Evolutionary conservation across 2,888 invertebrate species (phyloP).

Genomic region (Drosophila basisetae): DNA sequence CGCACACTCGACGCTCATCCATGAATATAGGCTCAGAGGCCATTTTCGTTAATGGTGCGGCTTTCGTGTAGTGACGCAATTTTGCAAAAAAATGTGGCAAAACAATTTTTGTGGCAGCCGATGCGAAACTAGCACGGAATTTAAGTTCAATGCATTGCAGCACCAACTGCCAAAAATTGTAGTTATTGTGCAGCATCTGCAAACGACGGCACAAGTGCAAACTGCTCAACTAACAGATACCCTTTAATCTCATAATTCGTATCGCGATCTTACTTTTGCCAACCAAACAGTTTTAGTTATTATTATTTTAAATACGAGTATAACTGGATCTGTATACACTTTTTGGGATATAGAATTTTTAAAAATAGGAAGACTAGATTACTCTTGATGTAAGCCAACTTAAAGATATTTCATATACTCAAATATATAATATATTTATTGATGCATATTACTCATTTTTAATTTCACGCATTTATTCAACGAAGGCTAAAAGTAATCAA

Average conservation of each 20-base stretch:
- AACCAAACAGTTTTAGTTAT: not conserved
- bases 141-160: conserved; percentile 45
- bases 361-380: not conserved
- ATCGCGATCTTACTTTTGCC: not conserved
- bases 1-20: not conserved
- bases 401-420: not conserved
- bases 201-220: not conserved
- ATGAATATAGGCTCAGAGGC: conserved; percentile 13
- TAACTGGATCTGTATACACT: not conserved
- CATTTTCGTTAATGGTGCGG: conserved; percentile 51
- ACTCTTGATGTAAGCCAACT: not conserved
- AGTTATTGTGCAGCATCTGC: not conserved
- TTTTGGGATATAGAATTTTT: not conserved
- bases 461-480: not conserved
- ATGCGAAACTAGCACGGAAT: conserved; percentile 51
- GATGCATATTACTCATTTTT: not conserved
- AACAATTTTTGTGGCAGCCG: conserved; percentile 42
- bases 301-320: not conserved
- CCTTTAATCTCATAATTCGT: not conserved
- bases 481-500: not conserved
- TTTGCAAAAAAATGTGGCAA: conserved; percentile 22
- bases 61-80: conserved; percentile 23
- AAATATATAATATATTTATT: not conserved
- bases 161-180: not conserved
- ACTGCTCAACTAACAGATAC: not conserved